Evolutionary conservation across 2,797 vertebrate species (phyloP).

Genomic region (Mareca strepera): DNA sequence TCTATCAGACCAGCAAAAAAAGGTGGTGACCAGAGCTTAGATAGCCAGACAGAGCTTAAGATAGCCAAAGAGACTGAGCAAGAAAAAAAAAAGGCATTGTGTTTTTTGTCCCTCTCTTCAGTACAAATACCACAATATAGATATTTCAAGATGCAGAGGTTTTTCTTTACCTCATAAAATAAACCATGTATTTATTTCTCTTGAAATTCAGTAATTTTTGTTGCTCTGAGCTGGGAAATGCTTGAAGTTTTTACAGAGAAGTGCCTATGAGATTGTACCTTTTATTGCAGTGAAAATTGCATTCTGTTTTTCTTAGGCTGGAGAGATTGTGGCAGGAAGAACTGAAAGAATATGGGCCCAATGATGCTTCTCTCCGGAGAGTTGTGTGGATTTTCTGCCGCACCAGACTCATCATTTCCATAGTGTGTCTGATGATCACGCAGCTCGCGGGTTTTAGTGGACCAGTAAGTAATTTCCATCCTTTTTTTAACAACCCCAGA

Average conservation of each 20-base stretch:
- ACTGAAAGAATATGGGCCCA: slow-evolving; percentile 78
- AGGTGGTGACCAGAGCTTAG: too few relatives aligned
- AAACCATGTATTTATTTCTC: neutral
- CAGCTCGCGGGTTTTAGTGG: slow-evolving; percentile 94
- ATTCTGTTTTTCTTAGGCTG: slow-evolving; percentile 76
- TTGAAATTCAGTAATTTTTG: neutral
- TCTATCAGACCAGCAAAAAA: too few relatives aligned
- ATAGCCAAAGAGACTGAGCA: too few relatives aligned
- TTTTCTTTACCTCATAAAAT: neutral
- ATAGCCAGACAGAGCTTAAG: too few relatives aligned
- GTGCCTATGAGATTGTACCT: neutral
- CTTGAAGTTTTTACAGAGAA: neutral
- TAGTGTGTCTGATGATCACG: slow-evolving; percentile 92
- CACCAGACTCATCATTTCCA: slow-evolving; percentile 90
- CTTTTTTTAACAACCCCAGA: slow-evolving; percentile 73
- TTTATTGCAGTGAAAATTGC: neutral
- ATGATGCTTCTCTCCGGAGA: slow-evolving; percentile 84
- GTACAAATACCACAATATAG: too few relatives aligned
- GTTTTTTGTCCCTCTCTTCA: too few relatives aligned
- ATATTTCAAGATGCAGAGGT: neutral
- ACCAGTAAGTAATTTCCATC: slow-evolving; percentile 90
- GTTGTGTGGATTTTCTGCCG: slow-evolving; percentile 92
- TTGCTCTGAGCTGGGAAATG: neutral
- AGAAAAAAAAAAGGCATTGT: too few relatives aligned
- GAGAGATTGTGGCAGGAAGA: slow-evolving; percentile 90